Conservation (phyloP, 2,888 invertebrate genomes). For the Cepaea hortensis region DNA sequence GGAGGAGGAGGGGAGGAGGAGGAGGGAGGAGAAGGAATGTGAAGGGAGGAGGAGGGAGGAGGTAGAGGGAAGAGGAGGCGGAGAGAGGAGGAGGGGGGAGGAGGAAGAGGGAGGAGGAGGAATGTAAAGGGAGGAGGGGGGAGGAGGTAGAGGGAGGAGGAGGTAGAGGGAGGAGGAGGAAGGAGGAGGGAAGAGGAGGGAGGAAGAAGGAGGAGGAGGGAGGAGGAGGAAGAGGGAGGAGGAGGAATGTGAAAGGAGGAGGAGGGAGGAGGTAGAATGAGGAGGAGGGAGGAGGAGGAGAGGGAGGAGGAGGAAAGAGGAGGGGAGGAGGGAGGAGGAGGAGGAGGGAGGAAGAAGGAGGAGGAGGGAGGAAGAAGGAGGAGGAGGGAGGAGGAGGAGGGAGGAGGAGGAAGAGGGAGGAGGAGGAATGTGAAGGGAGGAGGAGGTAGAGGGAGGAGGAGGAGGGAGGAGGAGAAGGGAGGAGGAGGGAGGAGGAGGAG, state of each 20-base stretch:
- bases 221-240: neutral
- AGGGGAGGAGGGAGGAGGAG: constrained; percentile 13
- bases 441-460: neutral
- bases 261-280: no score
- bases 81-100: neutral
- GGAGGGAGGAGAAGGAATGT: no score
- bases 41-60: no score
- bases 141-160: neutral
- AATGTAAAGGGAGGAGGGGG: no score
- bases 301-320: constrained; percentile 17
- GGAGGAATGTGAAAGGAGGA: no score
- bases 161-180: neutral
- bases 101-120: neutral
- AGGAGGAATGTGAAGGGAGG: no score
- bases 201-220: neutral
- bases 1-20: neutral
- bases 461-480: neutral
- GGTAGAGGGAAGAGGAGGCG: no score
- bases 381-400: constrained; percentile 16
- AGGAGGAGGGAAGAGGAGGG: neutral
- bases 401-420: neutral
- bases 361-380: constrained; percentile 30
- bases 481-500: neutral
- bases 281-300: no score
- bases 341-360: constrained; percentile 35